Conservation (phyloP, 2,113 vertebrate genomes). For the Eudyptes chrysolophus region DNA sequence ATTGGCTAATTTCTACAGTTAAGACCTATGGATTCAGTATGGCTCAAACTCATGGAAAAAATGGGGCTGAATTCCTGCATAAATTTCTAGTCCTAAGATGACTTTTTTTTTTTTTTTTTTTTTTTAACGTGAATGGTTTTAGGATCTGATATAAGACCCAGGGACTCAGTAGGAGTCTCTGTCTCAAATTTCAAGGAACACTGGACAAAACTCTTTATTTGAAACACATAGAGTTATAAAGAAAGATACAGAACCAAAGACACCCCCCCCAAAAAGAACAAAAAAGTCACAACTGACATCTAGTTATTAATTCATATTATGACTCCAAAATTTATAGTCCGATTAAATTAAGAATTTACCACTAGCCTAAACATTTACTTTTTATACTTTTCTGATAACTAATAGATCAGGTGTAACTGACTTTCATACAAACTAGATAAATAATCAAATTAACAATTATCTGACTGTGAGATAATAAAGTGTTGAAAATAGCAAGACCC, state of each 20-base stretch:
- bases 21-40: background rate
- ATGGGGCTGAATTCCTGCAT: background rate
- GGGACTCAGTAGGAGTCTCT: background rate
- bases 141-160: background rate
- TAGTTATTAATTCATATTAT: constrained; percentile 12
- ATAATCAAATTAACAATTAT: constrained; percentile 55
- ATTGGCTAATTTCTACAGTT: background rate
- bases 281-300: background rate
- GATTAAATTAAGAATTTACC: constrained; percentile 56
- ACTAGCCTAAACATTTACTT: constrained; percentile 34
- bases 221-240: background rate
- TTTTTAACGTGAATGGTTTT: background rate
- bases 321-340: constrained; percentile 42
- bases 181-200: background rate
- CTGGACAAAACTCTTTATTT: background rate
- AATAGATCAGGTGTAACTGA: constrained; percentile 59
- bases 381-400: constrained; percentile 42
- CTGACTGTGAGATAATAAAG: constrained; percentile 26
- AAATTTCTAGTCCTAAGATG: background rate
- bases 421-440: constrained; percentile 60
- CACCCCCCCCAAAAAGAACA: background rate
- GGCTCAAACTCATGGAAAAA: background rate
- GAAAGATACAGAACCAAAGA: background rate
- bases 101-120: background rate
- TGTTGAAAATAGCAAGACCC: constrained; percentile 6